Evolutionary conservation across 2,888 invertebrate species (phyloP).

Genomic region (Anoplius nigerrimus): DNA sequence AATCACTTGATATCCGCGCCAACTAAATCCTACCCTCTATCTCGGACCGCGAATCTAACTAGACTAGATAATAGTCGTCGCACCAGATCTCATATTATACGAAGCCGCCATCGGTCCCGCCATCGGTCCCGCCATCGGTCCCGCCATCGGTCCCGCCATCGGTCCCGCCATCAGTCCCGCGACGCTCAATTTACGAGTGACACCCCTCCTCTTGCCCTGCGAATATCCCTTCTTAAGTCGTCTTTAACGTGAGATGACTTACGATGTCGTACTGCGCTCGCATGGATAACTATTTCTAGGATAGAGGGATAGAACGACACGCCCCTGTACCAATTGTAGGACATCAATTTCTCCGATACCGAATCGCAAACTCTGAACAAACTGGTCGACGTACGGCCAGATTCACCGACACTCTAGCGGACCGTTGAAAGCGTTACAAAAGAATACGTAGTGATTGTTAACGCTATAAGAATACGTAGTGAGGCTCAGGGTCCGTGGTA

Average conservation of each 20-base stretch:
- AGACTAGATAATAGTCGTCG: slow-evolving; percentile 37
- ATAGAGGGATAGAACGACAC: slow-evolving; percentile 27
- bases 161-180: slow-evolving; percentile 17
- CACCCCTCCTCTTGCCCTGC: slow-evolving; percentile 16
- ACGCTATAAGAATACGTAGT: too few relatives aligned
- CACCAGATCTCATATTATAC: neutral
- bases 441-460: too few relatives aligned
- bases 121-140: slow-evolving; percentile 18
- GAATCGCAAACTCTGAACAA: too few relatives aligned
- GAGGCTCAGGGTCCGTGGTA: too few relatives aligned
- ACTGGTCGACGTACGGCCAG: too few relatives aligned
- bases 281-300: slow-evolving; percentile 32
- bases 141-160: slow-evolving; percentile 12
- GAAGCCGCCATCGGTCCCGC: slow-evolving; percentile 16
- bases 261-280: slow-evolving; percentile 27
- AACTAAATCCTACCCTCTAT: slow-evolving; percentile 26
- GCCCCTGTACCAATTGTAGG: slow-evolving; percentile 21
- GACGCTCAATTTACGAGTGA: slow-evolving; percentile 42
- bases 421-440: too few relatives aligned
- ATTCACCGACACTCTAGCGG: too few relatives aligned
- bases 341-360: slow-evolving; percentile 32
- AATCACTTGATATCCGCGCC: neutral
- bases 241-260: slow-evolving; percentile 40
- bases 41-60: slow-evolving; percentile 33
- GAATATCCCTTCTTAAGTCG: slow-evolving; percentile 11